Percentiles rank a stretch among this genome's conserved stretches.
phyloP scores from a whole-genome alignment of 2,113 vertebrate genomes.

The Lipotes vexillifer region DNA sequence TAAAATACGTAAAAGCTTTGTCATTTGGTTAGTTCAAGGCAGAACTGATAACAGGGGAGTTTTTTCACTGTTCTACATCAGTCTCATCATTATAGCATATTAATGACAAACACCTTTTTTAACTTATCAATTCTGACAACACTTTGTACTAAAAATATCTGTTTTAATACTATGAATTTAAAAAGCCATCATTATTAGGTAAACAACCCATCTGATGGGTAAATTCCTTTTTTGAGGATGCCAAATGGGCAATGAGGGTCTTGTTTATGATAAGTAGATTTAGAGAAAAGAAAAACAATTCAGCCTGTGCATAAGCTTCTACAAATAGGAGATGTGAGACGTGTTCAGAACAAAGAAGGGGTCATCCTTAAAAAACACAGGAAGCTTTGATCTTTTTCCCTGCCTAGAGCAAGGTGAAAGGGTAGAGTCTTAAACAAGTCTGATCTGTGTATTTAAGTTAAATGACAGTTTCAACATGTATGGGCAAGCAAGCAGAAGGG shows the following conservation, averaged over 20 bases:
- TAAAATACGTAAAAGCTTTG: neutral
- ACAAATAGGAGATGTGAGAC: slow-evolving; percentile 20
- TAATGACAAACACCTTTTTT: neutral
- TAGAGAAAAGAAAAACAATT: slow-evolving; percentile 32
- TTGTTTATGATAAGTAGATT: slow-evolving; percentile 24
- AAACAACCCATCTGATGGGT: neutral
- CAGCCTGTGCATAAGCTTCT: slow-evolving; percentile 11
- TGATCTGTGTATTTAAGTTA: slow-evolving; percentile 58
- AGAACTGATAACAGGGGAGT: neutral
- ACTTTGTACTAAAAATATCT: neutral
- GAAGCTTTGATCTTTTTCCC: slow-evolving; percentile 74
- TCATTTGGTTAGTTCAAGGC: neutral
- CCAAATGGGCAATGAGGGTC: neutral
- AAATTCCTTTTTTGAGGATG: neutral
- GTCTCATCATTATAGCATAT: neutral
- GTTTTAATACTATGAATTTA: neutral
- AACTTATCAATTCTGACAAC: neutral
- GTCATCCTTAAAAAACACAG: slow-evolving; percentile 38
- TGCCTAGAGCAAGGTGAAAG: slow-evolving; percentile 60
- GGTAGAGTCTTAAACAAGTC: slow-evolving; percentile 63
- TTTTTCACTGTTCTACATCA: neutral
- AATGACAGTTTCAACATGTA: slow-evolving; percentile 57
- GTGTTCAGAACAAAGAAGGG: slow-evolving; percentile 40
- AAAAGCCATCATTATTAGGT: neutral
- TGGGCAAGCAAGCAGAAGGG: slow-evolving; percentile 34